Base-by-base conservation (phyloP, 1,140 invertebrate species). In the Calycopis cecrops region DNA sequence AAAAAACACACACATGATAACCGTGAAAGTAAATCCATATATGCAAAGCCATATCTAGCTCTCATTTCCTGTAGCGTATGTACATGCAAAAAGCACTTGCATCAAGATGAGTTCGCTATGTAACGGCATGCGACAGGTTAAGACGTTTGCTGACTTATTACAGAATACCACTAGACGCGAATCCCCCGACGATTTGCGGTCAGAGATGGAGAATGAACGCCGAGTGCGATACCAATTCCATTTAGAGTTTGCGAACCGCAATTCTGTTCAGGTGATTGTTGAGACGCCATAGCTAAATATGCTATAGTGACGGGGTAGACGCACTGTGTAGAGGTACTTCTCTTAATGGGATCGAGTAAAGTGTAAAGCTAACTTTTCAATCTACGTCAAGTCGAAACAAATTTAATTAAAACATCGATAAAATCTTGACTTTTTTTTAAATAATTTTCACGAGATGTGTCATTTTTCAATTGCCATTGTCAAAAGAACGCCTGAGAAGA, bases 121-220 rank as follows among this genome's bases (percentile, higher is more conserved):
- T 77, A 81, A 79, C 73, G 76, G 77, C 59, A 71, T 40, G 55
- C 63, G 75, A 71, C 75, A 79, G 76, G 76, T 77, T 71, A 73
- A 57, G 58, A 73, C 62, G 67, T 69, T 63, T 67, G 67, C 65
- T 67, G 73, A 71, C 55, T 52, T 55, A 52, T 38, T 58, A 60
- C 21, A 18, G 52, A 51, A 33, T 50, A 35, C 44, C 37, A 57
- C 64, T 69, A 65, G 70, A 72, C 52, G 64, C 59, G 57, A 59
- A 60, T 71, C 65, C 64, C 52, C 60, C 56, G 57, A 62, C 69
- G 59, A 73, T 79, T 76, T 76, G 78, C 65, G 73, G 79, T 78
- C 66, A 52, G 61, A 72, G 63, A 55, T 59, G 52, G n/a, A n/a
- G n/a, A n/a, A 68, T 62, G 60, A 68, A 76, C 65, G 65, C 59